These are phyloP conservation scores for Platorchestia sp. DNA, from an alignment of 1,140 invertebrate genomes.

Conservation along the genomic window DNA sequence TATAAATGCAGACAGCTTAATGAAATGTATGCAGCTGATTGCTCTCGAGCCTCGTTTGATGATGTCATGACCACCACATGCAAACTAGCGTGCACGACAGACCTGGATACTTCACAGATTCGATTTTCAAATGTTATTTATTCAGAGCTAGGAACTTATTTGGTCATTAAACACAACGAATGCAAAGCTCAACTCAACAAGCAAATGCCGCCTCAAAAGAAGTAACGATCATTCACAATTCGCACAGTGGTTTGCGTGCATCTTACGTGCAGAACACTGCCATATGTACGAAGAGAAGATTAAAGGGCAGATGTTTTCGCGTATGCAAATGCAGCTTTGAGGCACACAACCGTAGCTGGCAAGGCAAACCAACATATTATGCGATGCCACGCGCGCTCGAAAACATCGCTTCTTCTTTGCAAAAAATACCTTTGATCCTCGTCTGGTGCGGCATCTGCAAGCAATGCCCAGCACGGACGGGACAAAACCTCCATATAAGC, in stretches of 20 bases:
- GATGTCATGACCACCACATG: no score
- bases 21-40: no score
- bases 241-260: background rate
- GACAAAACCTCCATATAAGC: slow-evolving; percentile 4
- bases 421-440: slow-evolving; percentile 31
- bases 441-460: background rate
- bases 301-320: slow-evolving; percentile 19
- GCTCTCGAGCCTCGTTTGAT: no score
- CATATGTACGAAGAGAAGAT: background rate
- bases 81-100: background rate
- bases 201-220: background rate
- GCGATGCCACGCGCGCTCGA: slow-evolving; percentile 27
- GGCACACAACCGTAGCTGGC: slow-evolving; percentile 3
- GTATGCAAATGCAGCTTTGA: slow-evolving; percentile 43
- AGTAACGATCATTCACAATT: background rate
- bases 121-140: background rate
- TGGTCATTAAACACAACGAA: background rate
- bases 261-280: background rate
- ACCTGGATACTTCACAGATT: background rate
- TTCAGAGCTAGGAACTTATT: background rate
- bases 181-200: background rate
- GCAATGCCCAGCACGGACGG: background rate
- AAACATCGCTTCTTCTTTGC: slow-evolving; percentile 38
- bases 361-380: slow-evolving; percentile 46
- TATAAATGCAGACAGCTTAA: no score